phyloP scores from a whole-genome alignment of 2,113 vertebrate species.

The Morone chrysops region DNA sequence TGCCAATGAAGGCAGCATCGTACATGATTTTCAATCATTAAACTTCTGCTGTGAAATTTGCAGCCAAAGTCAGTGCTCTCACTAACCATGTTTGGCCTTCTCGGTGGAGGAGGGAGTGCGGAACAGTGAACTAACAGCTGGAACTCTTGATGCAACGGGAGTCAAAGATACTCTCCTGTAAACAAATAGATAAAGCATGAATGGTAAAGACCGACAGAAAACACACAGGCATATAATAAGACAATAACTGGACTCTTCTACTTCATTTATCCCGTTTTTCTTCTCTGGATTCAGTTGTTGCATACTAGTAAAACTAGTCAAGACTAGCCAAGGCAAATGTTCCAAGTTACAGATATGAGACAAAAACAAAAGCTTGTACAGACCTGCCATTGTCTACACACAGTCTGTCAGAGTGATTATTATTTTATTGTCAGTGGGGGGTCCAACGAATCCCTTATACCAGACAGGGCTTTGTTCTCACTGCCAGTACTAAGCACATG shows the following conservation, averaged over 20 bases:
- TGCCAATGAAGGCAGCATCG: background rate
- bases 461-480: slow-evolving; percentile 75
- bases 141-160: slow-evolving; percentile 81
- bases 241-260: background rate
- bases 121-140: slow-evolving; percentile 49
- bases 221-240: background rate
- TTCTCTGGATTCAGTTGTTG: background rate
- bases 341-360: slow-evolving; percentile 22
- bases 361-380: slow-evolving; percentile 46
- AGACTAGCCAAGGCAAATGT: background rate
- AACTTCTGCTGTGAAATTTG: background rate
- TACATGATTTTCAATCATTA: background rate
- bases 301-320: slow-evolving; percentile 5
- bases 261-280: background rate
- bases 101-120: slow-evolving; percentile 78
- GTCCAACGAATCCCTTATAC: slow-evolving; percentile 69
- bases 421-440: slow-evolving; percentile 70
- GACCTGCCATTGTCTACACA: slow-evolving; percentile 58
- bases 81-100: slow-evolving; percentile 87
- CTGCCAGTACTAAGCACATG: slow-evolving; percentile 19
- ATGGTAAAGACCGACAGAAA: background rate
- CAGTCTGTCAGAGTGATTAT: slow-evolving; percentile 59
- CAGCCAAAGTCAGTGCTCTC: too few species aligned
- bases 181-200: slow-evolving; percentile 39
- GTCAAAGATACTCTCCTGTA: slow-evolving; percentile 91